A percentile compares a stretch with the other conserved stretches of the same genome.
phyloP scores from a whole-genome alignment of 2,113 vertebrate species.

The Coptodon bakossiorum region DNA sequence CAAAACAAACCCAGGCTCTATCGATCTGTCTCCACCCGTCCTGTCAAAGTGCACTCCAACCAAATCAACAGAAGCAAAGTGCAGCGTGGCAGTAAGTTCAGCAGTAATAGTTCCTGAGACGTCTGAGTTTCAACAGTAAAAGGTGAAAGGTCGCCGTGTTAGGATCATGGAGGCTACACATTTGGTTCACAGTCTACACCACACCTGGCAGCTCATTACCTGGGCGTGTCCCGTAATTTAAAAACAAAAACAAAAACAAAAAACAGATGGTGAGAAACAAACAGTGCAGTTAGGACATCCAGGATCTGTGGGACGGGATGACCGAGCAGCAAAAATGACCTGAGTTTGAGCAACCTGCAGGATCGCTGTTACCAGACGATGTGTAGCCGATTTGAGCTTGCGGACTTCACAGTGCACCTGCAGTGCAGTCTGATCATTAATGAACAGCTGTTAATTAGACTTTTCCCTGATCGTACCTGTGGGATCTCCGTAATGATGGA shows the following conservation, averaged over 20 bases:
- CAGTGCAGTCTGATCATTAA: neutral
- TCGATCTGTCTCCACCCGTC: neutral
- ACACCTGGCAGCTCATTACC: neutral
- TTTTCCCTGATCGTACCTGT: neutral
- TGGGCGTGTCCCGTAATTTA: neutral
- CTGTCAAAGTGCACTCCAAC: neutral
- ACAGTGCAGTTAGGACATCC: neutral
- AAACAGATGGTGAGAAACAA: neutral
- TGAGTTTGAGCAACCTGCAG: neutral
- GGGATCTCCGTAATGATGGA: neutral
- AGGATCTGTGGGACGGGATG: neutral
- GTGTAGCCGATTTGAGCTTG: neutral
- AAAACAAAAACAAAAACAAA: neutral
- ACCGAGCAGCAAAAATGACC: neutral
- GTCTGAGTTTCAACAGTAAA: neutral
- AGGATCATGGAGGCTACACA: neutral
- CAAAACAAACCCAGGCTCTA: neutral
- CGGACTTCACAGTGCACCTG: neutral
- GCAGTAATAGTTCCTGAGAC: neutral
- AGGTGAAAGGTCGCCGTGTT: neutral
- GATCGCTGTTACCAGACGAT: fast-evolving
- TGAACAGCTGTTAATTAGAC: neutral
- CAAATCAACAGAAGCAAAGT: neutral
- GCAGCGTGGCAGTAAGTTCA: neutral
- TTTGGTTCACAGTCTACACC: neutral